Base-by-base conservation (phyloP, 2,113 vertebrate species). In the Psettodes erumei region DNA sequence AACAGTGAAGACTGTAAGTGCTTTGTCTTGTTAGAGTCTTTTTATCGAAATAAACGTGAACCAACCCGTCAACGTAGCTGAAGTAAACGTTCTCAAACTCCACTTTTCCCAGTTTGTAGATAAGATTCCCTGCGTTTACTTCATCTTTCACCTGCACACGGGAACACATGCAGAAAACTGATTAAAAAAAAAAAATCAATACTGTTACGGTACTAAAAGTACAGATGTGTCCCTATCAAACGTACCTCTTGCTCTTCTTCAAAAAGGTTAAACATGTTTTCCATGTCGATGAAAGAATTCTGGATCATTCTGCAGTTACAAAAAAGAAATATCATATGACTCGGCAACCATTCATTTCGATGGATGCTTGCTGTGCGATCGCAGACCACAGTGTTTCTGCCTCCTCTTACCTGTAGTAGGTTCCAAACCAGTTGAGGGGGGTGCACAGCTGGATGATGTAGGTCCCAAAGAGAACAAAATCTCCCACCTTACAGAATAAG, bases 341-440 rank as follows among this genome's bases (percentile, higher is more conserved):
- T 53, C 1, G n/a, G n/a, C n/a, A n/a, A n/a, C n/a, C n/a, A n/a
- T n/a, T n/a, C n/a, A n/a, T n/a, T n/a, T n/a, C n/a, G n/a, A n/a
- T n/a, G 13, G 23, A 11, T 11, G 10, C 38, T 37, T 28, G 21
- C 6, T 21, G 3, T 4, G 11, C 25, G 50, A 11, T 0, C 6
- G 21, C 27, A 0, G 18, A 55, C 38, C 21, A 51, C 10, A 19
- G 12, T 40, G 16, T 5, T 38, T 40, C 10, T 7, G 18, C 10
- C 4, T 47, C 16, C 8, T 65, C 72, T 91, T 84, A 98, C 97
- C 97, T 97, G 90, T 99, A 99, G 84, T 99, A 99, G 54, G 97
- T 99, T 1, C 98, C 98, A 1, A 99, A 99, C 97, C 97, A 99
- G 93, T 98, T 98, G 75, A 99, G 96, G 0, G 98, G 98, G 0